phyloP scores from a whole-genome alignment of 2,888 invertebrate species.

The Ochlodes sylvanus region DNA sequence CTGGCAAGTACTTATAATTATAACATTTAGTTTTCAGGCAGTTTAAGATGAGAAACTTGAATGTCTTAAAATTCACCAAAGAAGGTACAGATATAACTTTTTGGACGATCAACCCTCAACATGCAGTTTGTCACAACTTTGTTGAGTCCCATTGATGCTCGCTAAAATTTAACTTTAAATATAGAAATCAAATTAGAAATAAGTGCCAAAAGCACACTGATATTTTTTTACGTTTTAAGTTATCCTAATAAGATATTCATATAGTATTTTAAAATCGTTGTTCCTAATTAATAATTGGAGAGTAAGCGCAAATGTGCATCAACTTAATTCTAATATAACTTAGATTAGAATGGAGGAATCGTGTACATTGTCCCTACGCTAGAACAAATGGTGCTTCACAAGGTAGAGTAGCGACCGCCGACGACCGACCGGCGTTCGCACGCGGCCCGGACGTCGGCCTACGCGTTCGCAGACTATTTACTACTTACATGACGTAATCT shows the following conservation, averaged over 20 bases:
- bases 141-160: slow-evolving; percentile 25
- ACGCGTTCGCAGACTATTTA: slow-evolving; percentile 49
- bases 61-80: slow-evolving; percentile 63
- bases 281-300: slow-evolving; percentile 80
- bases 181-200: slow-evolving; percentile 62
- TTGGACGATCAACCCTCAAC: slow-evolving; percentile 11
- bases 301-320: slow-evolving; percentile 72
- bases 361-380: slow-evolving; percentile 85
- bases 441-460: slow-evolving; percentile 46
- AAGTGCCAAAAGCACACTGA: slow-evolving; percentile 80
- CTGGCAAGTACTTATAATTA: slow-evolving; percentile 41
- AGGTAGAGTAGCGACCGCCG: slow-evolving; percentile 70
- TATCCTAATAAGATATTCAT: slow-evolving; percentile 71
- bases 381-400: slow-evolving; percentile 85
- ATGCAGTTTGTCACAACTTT: slow-evolving; percentile 24
- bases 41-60: slow-evolving; percentile 41
- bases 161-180: slow-evolving; percentile 20
- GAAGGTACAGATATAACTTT: slow-evolving; percentile 53
- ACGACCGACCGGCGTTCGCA: slow-evolving; percentile 46
- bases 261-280: slow-evolving; percentile 82
- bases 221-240: slow-evolving; percentile 66
- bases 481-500: slow-evolving; percentile 59
- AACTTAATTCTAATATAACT: slow-evolving; percentile 75
- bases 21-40: slow-evolving; percentile 41
- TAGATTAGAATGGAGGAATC: slow-evolving; percentile 78